A percentile compares a stretch with the other conserved stretches of the same genome.
These are phyloP conservation scores for Phyllostomus hastatus DNA, from an alignment of 2,113 vertebrate genomes.

Conservation along the genomic window DNA sequence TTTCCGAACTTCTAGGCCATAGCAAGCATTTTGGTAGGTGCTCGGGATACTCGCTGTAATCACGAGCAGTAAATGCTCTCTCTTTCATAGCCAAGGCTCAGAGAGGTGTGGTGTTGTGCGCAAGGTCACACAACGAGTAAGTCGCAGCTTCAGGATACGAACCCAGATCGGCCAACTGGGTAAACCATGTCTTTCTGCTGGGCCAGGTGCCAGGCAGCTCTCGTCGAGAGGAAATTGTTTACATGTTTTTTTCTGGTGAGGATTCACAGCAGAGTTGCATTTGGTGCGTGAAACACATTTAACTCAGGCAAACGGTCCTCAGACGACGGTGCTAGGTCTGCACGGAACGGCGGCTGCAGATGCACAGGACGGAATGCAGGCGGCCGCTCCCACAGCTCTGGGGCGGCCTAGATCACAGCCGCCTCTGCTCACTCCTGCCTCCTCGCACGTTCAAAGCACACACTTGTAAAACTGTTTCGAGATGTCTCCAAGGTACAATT, in stretches of 20 bases:
- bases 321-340: background rate
- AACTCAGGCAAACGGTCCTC: background rate
- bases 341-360: constrained; percentile 35
- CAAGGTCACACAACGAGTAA: background rate
- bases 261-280: background rate
- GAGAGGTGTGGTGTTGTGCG: background rate
- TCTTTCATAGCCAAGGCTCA: background rate
- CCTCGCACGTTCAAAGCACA: background rate
- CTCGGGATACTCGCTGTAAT: background rate
- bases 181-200: background rate
- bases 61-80: background rate
- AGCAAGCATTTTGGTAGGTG: background rate
- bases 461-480: constrained; percentile 71
- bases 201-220: background rate
- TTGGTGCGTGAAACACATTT: background rate
- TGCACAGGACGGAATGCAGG: constrained; percentile 43
- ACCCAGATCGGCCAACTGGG: background rate
- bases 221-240: background rate
- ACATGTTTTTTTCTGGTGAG: background rate
- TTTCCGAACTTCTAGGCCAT: background rate
- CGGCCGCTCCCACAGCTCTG: background rate
- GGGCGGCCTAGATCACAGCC: background rate
- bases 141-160: background rate
- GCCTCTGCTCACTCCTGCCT: background rate
- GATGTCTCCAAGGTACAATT: constrained; percentile 75